Evolutionary conservation across 2,888 invertebrate genomes (phyloP), one percentile per base, ranked within the genome.

Genomic region (Macropis europaea): DNA sequence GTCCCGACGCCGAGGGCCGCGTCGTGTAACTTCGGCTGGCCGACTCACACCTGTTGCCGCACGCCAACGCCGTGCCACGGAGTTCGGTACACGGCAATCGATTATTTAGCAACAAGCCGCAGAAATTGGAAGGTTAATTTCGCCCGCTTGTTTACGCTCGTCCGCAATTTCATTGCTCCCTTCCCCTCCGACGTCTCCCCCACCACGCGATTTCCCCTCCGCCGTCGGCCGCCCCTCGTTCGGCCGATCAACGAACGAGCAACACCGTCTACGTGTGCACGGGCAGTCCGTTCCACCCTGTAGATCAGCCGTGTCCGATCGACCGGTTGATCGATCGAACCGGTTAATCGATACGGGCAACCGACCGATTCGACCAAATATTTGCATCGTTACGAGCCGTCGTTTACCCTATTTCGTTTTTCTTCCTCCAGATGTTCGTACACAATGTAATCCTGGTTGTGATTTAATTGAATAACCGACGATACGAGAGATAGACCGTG

Each of bases 81-180:
- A 80, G 79, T 81, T 83, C 62, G 79, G 76, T 73, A 66, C 82
- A 76, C 81, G 82, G 77, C 84, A 77, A 87, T 88, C 88, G 87
- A 88, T 88, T 87, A 84, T 86, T 88, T 85, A 84, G 85, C 83
- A 84, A 87, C 86, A 84, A 85, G 85, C 85, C 85, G 80, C 84
- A 84, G 83, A 86, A 86, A 86, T 86, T 86, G 86, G 85, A 82
- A 84, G 84, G 84, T 84, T 87, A 87, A 86, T 86, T 86, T 84
- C 82, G 78, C 78, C 76, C 84, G 82, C 78, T 82, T 82, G 84
- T 85, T 84, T 84, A 84, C 82, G 82, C 81, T 85, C 83, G 81
- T 84, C 77, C 83, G 80, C 82, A 82, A 82, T 83, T 83, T 83
- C 76, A 84, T 84, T 81, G 81, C 74, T 66, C 61, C 53, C 72